phyloP scores from a whole-genome alignment of 2,113 vertebrate species.

The Odobenus rosmarus region DNA sequence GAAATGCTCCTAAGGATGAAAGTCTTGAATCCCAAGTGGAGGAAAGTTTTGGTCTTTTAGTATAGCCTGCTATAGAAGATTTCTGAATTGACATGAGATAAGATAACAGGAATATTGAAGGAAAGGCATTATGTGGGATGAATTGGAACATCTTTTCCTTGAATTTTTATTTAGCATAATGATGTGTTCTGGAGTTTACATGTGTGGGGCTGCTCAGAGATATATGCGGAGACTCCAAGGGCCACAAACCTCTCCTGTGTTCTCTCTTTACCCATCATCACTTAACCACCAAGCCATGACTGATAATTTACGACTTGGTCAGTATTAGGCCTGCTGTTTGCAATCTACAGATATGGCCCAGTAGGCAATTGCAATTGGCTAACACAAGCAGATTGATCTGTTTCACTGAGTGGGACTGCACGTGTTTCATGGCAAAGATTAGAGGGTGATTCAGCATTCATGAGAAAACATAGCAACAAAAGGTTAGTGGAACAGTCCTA shows the following conservation, averaged over 20 bases:
- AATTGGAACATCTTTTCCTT: neutral
- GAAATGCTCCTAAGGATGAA: neutral
- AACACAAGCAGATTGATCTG: conserved; percentile 75
- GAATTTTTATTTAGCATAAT: neutral
- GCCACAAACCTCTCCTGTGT: neutral
- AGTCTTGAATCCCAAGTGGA: neutral
- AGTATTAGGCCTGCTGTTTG: conserved; percentile 54
- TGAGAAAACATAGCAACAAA: conserved; percentile 83
- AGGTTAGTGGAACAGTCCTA: conserved; percentile 80
- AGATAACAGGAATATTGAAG: neutral
- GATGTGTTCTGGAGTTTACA: neutral
- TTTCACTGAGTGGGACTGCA: conserved; percentile 74
- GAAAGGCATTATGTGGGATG: neutral
- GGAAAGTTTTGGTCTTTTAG: neutral
- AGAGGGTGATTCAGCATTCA: conserved; percentile 83
- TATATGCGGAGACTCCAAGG: neutral
- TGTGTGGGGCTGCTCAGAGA: conserved; percentile 4
- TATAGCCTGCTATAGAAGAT: neutral
- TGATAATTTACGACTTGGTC: conserved; percentile 64
- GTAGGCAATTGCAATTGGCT: conserved; percentile 68
- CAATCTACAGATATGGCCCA: conserved; percentile 71
- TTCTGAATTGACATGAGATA: neutral
- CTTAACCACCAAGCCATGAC: neutral
- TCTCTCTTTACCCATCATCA: conserved; percentile 20
- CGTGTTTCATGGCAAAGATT: conserved; percentile 78